A percentile compares a stretch with the other conserved stretches of the same genome.
Conservation (phyloP, 2,888 invertebrate species). For the Rhimphoctona megacephalus region DNA sequence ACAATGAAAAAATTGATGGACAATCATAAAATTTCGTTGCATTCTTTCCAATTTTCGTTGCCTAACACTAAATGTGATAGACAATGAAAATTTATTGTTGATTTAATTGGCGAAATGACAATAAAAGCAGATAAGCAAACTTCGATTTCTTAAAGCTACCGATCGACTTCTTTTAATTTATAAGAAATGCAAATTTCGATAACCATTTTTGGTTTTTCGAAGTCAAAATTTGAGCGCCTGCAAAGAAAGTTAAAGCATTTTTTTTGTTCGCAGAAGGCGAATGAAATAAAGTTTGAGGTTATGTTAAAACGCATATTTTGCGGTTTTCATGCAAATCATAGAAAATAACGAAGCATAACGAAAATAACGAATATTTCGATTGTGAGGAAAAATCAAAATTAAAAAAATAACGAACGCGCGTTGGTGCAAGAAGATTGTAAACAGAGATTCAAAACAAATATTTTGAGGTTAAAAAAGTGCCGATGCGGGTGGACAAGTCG, state of each 20-base stretch:
- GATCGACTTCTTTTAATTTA: background rate
- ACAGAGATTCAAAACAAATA: background rate
- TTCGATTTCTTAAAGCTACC: background rate
- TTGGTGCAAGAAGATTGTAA: constrained; percentile 6
- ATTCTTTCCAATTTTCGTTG: too few species aligned
- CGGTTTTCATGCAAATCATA: background rate
- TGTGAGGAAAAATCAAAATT: background rate
- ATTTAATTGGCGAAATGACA: too few species aligned
- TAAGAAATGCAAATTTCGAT: background rate
- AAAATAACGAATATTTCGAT: background rate
- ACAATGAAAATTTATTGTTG: too few species aligned
- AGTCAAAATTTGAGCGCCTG: background rate
- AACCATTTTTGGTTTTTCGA: background rate
- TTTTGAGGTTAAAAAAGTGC: constrained; percentile 54
- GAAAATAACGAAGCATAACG: too few species aligned
- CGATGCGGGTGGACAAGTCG: background rate
- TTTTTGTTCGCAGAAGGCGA: background rate
- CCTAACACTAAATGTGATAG: too few species aligned
- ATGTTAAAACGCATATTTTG: background rate
- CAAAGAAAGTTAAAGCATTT: background rate
- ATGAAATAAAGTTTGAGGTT: background rate
- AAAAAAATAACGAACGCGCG: constrained; percentile 6
- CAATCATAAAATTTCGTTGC: too few species aligned
- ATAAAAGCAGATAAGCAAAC: background rate
- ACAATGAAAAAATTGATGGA: too few species aligned